phyloP scores from a whole-genome alignment of 2,888 invertebrate species.

The Kryphioiulus occultus region DNA sequence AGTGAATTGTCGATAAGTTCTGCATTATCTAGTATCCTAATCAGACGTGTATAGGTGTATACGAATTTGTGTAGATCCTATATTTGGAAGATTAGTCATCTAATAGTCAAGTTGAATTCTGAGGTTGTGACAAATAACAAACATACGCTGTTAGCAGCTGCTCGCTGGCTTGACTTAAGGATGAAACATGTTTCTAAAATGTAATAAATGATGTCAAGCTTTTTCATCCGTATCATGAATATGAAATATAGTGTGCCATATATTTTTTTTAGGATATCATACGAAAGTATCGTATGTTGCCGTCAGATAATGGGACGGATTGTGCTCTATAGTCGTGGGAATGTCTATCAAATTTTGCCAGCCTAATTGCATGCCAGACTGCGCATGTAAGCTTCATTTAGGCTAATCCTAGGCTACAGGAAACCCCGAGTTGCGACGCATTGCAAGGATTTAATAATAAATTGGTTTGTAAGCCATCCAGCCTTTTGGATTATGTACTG shows the following conservation, averaged over 20 bases:
- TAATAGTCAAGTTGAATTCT: too few species aligned
- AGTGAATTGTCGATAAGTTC: too few species aligned
- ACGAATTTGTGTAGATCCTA: too few species aligned
- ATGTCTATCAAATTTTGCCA: not conserved
- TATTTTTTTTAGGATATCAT: not conserved
- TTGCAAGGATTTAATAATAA: constrained; percentile 17
- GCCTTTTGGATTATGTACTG: not conserved
- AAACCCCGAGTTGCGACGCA: not conserved
- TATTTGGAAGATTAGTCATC: too few species aligned
- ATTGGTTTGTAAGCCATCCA: constrained; percentile 36
- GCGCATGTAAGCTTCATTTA: not conserved
- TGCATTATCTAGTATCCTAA: too few species aligned
- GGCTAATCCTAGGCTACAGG: not conserved
- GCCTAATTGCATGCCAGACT: not conserved
- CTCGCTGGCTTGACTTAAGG: not conserved
- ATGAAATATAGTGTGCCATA: not conserved
- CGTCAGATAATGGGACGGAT: not conserved
- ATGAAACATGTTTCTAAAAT: not conserved
- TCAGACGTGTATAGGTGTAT: too few species aligned
- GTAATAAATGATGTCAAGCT: not conserved
- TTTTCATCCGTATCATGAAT: not conserved
- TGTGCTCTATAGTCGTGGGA: not conserved
- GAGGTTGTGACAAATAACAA: too few species aligned
- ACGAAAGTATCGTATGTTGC: not conserved
- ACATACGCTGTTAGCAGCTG: too few species aligned